Evolutionary conservation across 1,140 invertebrate species (phyloP).

Genomic region (Odontomachus brunneus): DNA sequence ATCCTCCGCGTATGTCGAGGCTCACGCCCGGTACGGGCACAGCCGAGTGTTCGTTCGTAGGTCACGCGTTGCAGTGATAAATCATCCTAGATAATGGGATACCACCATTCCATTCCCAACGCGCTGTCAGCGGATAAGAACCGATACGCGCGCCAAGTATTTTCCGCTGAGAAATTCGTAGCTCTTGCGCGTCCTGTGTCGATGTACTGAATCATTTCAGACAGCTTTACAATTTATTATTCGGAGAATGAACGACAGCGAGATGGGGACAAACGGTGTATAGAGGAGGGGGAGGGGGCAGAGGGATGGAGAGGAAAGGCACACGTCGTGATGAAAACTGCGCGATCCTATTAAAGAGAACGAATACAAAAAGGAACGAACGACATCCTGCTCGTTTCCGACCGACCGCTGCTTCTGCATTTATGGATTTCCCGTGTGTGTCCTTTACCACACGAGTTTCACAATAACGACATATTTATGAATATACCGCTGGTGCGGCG

Average conservation of each 20-base stretch:
- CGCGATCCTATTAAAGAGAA: slow-evolving; percentile 11
- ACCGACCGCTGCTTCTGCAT: slow-evolving; percentile 1
- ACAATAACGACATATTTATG: slow-evolving; percentile 37
- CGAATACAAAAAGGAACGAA: background rate
- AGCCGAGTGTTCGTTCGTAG: slow-evolving; percentile 37
- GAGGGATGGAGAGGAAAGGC: background rate
- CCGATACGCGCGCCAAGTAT: slow-evolving; percentile 30
- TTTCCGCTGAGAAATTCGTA: slow-evolving; percentile 60
- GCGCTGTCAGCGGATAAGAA: slow-evolving; percentile 60
- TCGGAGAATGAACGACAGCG: slow-evolving; percentile 28
- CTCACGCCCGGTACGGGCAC: slow-evolving; percentile 24
- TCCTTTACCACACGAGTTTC: background rate
- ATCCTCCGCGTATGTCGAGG: slow-evolving; percentile 54
- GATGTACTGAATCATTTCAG: slow-evolving; percentile 65
- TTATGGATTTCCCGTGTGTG: slow-evolving; percentile 23
- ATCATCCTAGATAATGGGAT: slow-evolving; percentile 65
- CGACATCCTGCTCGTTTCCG: slow-evolving; percentile 2
- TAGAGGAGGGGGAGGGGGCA: no score
- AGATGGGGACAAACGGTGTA: slow-evolving; percentile 25
- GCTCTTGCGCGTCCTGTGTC: slow-evolving; percentile 24
- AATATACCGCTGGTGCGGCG: background rate
- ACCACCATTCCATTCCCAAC: slow-evolving; percentile 53
- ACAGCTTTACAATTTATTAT: slow-evolving; percentile 63
- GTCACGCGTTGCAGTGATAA: slow-evolving; percentile 62
- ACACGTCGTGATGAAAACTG: background rate